Evolutionary conservation across 2,888 invertebrate species (phyloP).

Genomic region (Polymixis flavicincta): DNA sequence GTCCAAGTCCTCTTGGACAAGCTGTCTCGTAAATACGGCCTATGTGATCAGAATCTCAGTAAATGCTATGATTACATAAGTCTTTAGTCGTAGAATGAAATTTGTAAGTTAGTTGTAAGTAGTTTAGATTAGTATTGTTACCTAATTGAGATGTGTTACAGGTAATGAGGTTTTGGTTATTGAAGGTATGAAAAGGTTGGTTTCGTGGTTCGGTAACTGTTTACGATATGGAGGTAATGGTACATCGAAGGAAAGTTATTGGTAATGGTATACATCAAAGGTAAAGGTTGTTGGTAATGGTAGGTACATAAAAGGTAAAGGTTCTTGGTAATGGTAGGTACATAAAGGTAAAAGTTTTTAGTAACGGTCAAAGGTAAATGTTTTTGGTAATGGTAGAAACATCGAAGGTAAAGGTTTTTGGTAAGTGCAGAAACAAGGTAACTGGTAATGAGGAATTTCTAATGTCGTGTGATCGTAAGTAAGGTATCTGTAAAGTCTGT

Average conservation of each 20-base stretch:
- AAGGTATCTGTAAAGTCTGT: too few relatives aligned
- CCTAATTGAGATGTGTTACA: conserved; percentile 39
- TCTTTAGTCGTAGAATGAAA: conserved; percentile 82
- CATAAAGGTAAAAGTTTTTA: too few relatives aligned
- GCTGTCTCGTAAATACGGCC: conserved; percentile 52
- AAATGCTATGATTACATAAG: conserved; percentile 64
- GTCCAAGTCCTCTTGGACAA: conserved; percentile 53
- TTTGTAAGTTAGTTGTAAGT: conserved; percentile 81
- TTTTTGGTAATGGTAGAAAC: too few relatives aligned
- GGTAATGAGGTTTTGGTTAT: conserved; percentile 37
- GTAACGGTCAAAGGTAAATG: too few relatives aligned
- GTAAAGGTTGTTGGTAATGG: not conserved
- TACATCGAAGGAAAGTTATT: not conserved
- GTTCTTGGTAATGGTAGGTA: too few relatives aligned
- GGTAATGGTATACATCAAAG: not conserved
- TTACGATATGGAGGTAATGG: not conserved
- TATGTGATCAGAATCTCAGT: conserved; percentile 52
- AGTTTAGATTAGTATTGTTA: conserved; percentile 36
- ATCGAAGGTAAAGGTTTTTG: too few relatives aligned
- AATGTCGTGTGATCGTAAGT: too few relatives aligned
- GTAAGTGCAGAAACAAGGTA: too few relatives aligned
- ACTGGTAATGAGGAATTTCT: too few relatives aligned
- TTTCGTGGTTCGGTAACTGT: not conserved
- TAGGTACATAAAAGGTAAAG: not conserved
- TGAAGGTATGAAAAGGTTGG: not conserved